Base-by-base conservation (phyloP, 2,113 vertebrate genomes). In the Origma solitaria region DNA sequence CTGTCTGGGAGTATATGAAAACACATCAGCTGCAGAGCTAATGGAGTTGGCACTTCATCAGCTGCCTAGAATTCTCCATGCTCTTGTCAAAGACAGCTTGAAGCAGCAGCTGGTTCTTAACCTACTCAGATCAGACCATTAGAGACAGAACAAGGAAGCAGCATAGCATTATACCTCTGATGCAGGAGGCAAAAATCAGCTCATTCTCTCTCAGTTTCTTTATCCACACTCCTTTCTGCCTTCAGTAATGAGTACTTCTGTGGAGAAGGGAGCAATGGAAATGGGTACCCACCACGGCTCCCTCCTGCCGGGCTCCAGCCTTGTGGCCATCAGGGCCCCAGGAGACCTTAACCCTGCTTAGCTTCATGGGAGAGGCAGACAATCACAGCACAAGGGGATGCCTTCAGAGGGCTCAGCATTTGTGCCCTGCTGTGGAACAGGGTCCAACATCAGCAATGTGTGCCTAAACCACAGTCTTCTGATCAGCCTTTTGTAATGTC, bases 361-460 rank as follows among this genome's bases (percentile, higher is more conserved):
- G 31, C 23, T 76, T 27, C 0, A 0, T 14, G 15, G 38, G 30
- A 76, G 35, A 12, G 65, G 47, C 47, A 78, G 69, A 18, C 0
- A 2, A 11, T 37, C 45, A 44, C 15, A 33, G 80, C 0, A 0
- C 45, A 57, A 0, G 0, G 1, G 2, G 22, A 14, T 23, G 12
- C 30, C 78, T 79, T 85, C 18, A 13, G 0, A 50, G 69, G 15
- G 18, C 65, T 68, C 53, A 50, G 66, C 14, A 16, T 53, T 65
- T 21, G 8, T 85, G 64, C 21, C 19, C 28, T 22, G 9, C 42
- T 28, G 35, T 42, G 47, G 13, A 75, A 70, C 12, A 31, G 27
- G 10, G 8, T 51, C 47, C 57, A 27, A 3, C 0, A 2, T 33
- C 0, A 9, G 35, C 23, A 28, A 5, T 5, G 13, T 24, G 27